Base-by-base conservation (phyloP, 2,888 invertebrate species). In the Taphrorychus bicolor region DNA sequence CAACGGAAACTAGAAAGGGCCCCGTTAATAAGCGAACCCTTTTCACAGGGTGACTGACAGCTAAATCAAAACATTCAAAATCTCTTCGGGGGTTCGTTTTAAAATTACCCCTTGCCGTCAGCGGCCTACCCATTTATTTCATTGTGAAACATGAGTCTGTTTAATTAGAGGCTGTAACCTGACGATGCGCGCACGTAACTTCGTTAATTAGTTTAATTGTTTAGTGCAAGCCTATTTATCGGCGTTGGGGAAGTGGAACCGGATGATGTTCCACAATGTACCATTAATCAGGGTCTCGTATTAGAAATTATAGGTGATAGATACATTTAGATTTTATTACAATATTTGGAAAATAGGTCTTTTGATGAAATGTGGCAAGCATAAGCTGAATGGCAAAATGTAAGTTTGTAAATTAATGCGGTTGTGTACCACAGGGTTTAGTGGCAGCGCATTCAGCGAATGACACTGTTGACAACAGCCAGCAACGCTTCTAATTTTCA, bases 401-500 rank as follows among this genome's bases (percentile, higher is more conserved):
- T 45, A 32, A 32, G 5, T 32, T 45, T n/a, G 45, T 17, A 45
- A 45, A 45, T 45, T 45, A 16, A 45, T 45, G 45, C 45, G 45
- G 45, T 17, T 11, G 14, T 45, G 14, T 45, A 32, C 11, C 7
- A 1, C 32, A 32, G 32, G 45, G 14, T 45, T 45, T 45, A 45
- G 17, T 16, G 17, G 45, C 3, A 16, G 16, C 17, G 14, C 45
- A 45, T 45, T 45, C 17, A 16, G 16, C 16, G 17, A 45, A 45
- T 16, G 45, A 45, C 45, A 45, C 45, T 45, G 45, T 45, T 45
- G 45, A 45, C 45, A 45, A 45, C 45, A 45, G 17, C 45, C 14
- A 45, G 45, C 45, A 18, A 24, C 54, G 57, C 42, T 23, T 64
- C 41, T 60, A 69, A 65, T 69, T 60, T 64, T 58, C 52, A 51